These are phyloP conservation scores for Lepas anatifera DNA, from an alignment of 2,888 invertebrate species.

Conservation along the genomic window DNA sequence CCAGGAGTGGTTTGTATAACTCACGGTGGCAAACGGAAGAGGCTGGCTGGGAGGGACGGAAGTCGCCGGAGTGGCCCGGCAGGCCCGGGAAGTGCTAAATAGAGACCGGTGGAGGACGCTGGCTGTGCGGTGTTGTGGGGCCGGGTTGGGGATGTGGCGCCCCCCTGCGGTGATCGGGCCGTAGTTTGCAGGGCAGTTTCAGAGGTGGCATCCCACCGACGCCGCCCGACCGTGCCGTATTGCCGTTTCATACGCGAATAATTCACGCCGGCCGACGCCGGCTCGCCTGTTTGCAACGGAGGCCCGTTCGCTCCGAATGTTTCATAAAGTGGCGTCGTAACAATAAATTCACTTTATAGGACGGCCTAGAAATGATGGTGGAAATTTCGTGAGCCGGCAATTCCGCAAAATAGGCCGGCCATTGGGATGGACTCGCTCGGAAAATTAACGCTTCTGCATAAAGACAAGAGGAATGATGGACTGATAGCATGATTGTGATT, in stretches of 20 bases:
- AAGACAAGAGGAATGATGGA: background rate
- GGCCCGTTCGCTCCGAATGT: background rate
- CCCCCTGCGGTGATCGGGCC: too few species aligned
- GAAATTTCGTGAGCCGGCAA: slow-evolving; percentile 8
- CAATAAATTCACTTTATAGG: slow-evolving; percentile 11
- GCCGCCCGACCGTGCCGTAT: background rate
- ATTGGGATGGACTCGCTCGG: background rate
- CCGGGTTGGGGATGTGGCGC: too few species aligned
- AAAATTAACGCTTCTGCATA: slow-evolving; percentile 10
- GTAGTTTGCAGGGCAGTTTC: too few species aligned
- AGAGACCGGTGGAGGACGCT: too few species aligned
- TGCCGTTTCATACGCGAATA: background rate
- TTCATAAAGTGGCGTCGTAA: slow-evolving; percentile 8
- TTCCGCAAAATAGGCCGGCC: background rate
- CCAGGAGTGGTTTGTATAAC: too few species aligned
- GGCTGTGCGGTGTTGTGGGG: too few species aligned
- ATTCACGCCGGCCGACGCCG: background rate
- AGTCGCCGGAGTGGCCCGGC: too few species aligned
- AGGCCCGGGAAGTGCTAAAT: too few species aligned
- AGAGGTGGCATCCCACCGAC: too few species aligned
- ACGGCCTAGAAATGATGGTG: slow-evolving; percentile 2
- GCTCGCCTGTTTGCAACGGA: background rate
- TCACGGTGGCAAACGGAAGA: too few species aligned
- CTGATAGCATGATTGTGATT: background rate
- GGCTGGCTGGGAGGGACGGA: too few species aligned